These are phyloP conservation scores for Sebastiscus albofasciatus DNA, from an alignment of 2,797 vertebrate species.

Conservation along the genomic window DNA sequence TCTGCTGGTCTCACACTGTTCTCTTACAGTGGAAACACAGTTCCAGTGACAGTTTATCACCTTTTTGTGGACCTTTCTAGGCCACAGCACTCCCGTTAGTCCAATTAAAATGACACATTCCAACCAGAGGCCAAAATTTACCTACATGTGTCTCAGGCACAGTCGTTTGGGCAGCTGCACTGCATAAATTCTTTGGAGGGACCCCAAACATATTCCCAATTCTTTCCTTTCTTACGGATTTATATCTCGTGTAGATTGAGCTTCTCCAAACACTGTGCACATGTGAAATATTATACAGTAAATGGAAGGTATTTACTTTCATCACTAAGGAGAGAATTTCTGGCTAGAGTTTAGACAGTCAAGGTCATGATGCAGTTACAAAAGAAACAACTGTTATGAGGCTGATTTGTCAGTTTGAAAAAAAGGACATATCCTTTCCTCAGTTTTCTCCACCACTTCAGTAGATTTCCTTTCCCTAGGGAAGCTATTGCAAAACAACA, in stretches of 20 bases:
- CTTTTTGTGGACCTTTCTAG: conserved; percentile 11
- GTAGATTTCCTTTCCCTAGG: conserved; percentile 57
- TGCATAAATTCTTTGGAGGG: conserved; percentile 50
- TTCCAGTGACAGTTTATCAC: conserved; percentile 12
- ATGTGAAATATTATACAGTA: conserved; percentile 18
- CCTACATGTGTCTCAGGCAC: conserved; percentile 21
- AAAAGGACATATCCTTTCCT: conserved; percentile 55
- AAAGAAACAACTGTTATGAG: neutral
- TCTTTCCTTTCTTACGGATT: conserved; percentile 53
- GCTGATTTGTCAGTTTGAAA: conserved; percentile 16
- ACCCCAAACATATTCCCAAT: conserved; percentile 46
- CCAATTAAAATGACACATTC: conserved; percentile 50
- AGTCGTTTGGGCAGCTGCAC: conserved; percentile 56
- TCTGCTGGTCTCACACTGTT: conserved; percentile 15
- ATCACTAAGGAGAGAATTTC: conserved; percentile 3
- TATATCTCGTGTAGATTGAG: conserved; percentile 35
- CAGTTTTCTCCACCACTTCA: conserved; percentile 45
- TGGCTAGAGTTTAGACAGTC: conserved; percentile 3
- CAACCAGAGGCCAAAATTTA: conserved; percentile 39
- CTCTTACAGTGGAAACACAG: neutral
- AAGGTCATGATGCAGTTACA: neutral
- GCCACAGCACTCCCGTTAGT: conserved; percentile 24
- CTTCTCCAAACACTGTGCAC: conserved; percentile 28
- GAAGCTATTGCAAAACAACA: conserved; percentile 58
- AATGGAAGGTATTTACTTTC: conserved; percentile 16